Conservation (phyloP, 2,797 vertebrate species). For the Myripristis murdjan region DNA sequence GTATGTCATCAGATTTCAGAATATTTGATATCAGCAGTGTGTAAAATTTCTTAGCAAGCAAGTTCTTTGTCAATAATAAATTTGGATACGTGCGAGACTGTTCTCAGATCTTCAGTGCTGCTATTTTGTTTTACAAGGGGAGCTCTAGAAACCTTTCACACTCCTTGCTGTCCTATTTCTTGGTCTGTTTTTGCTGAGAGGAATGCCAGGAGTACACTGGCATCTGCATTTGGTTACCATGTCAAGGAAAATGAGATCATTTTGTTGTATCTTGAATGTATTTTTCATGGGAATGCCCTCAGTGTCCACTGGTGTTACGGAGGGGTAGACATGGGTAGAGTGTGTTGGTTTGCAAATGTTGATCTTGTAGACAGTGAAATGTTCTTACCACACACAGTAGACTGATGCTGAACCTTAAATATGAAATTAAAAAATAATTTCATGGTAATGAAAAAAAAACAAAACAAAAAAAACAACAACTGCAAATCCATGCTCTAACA, state of each 20-base stretch:
- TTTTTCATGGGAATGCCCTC: conserved; percentile 57
- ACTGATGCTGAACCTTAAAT: not conserved
- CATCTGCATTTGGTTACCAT: conserved; percentile 23
- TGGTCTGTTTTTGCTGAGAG: conserved; percentile 54
- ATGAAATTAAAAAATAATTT: not conserved
- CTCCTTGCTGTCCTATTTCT: conserved; percentile 53
- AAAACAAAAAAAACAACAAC: too few species aligned
- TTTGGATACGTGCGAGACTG: not conserved
- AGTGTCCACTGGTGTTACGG: conserved; percentile 17
- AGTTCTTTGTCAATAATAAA: not conserved
- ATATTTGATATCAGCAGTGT: too few species aligned
- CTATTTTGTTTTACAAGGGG: conserved; percentile 32
- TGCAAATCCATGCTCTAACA: too few species aligned
- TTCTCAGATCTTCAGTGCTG: conserved; percentile 47
- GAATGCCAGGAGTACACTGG: conserved; percentile 11
- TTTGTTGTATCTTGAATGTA: conserved; percentile 57
- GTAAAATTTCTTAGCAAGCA: too few species aligned
- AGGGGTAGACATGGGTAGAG: not conserved
- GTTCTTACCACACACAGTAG: not conserved
- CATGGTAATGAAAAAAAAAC: too few species aligned
- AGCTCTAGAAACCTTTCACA: conserved; percentile 15
- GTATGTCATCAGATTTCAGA: too few species aligned
- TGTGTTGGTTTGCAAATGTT: not conserved
- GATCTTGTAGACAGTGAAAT: not conserved
- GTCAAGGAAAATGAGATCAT: conserved; percentile 23